Evolutionary conservation across 2,888 invertebrate species (phyloP).

Genomic region (Ormyrus labotus): DNA sequence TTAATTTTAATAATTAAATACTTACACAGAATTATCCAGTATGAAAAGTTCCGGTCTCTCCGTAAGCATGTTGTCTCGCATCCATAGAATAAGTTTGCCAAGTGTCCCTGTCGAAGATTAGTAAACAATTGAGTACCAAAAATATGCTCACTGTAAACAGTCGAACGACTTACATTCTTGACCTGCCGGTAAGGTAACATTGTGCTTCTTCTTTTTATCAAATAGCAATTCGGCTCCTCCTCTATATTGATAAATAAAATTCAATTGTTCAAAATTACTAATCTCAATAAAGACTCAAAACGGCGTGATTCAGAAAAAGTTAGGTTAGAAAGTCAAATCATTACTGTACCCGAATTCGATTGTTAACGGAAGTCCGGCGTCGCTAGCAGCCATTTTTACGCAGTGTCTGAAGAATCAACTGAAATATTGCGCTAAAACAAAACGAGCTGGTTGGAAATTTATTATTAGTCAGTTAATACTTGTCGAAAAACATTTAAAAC

Average conservation of each 20-base stretch:
- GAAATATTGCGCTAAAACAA: not conserved
- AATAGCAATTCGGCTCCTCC: conserved; percentile 96
- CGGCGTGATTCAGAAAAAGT: conserved; percentile 6
- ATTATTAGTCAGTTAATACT: not conserved
- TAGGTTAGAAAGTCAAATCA: conserved; percentile 33
- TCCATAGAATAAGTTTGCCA: conserved; percentile 85
- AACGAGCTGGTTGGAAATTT: not conserved
- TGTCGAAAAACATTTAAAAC: not conserved
- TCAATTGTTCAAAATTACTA: not conserved
- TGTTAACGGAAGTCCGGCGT: conserved; percentile 58
- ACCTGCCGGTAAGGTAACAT: conserved; percentile 80
- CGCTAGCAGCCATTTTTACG: conserved; percentile 58
- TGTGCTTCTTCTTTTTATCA: conserved; percentile 86
- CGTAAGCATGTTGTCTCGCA: conserved; percentile 88
- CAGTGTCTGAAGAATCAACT: not conserved
- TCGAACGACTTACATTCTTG: conserved; percentile 77
- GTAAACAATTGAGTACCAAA: conserved; percentile 24
- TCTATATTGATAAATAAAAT: conserved; percentile 75
- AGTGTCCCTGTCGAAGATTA: conserved; percentile 80
- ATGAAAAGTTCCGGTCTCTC: conserved; percentile 86
- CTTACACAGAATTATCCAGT: conserved; percentile 79
- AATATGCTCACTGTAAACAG: not conserved
- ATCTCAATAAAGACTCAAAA: conserved; percentile 18
- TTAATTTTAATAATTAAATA: conserved; percentile 30
- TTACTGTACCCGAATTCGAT: conserved; percentile 69